Conservation (phyloP, 2,888 invertebrate genomes). For the Cataglyphis livida region DNA sequence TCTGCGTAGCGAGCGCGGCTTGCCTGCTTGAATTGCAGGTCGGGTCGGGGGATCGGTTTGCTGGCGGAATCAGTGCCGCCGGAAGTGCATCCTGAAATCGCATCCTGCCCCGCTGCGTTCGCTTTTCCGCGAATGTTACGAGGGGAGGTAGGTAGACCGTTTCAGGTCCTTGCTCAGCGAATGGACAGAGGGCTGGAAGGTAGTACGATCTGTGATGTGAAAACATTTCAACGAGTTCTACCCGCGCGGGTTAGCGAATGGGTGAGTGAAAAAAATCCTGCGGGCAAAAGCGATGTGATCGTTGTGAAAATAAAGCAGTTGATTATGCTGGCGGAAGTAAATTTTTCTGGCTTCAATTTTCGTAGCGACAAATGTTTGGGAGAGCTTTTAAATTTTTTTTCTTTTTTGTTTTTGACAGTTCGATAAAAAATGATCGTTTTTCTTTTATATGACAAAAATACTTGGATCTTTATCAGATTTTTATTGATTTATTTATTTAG, state of each 20-base stretch:
- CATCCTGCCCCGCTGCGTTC: constrained; percentile 73
- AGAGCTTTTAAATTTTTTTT: neutral
- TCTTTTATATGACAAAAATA: neutral
- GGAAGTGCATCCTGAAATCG: constrained; percentile 74
- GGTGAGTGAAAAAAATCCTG: constrained; percentile 24
- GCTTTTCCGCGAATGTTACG: constrained; percentile 71
- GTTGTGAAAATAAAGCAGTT: constrained; percentile 3
- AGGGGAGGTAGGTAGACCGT: constrained; percentile 52
- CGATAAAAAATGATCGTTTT: neutral
- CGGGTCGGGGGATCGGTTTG: constrained; percentile 38
- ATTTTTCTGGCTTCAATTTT: neutral
- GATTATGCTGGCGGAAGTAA: constrained; percentile 27
- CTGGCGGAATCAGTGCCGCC: constrained; percentile 68
- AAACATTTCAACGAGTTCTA: constrained; percentile 67
- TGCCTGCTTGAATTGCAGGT: constrained; percentile 50
- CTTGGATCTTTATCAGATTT: neutral
- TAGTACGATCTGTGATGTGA: constrained; percentile 70
- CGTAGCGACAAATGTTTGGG: neutral
- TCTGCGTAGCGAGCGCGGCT: constrained; percentile 37
- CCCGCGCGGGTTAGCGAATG: neutral
- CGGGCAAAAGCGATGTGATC: neutral
- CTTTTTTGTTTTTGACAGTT: too few species aligned
- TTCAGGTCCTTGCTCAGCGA: constrained; percentile 70
- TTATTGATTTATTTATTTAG: neutral
- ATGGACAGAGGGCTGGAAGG: constrained; percentile 41